Evolutionary conservation across 1,140 invertebrate species (phyloP).

Genomic region (Drosophila parvula): DNA sequence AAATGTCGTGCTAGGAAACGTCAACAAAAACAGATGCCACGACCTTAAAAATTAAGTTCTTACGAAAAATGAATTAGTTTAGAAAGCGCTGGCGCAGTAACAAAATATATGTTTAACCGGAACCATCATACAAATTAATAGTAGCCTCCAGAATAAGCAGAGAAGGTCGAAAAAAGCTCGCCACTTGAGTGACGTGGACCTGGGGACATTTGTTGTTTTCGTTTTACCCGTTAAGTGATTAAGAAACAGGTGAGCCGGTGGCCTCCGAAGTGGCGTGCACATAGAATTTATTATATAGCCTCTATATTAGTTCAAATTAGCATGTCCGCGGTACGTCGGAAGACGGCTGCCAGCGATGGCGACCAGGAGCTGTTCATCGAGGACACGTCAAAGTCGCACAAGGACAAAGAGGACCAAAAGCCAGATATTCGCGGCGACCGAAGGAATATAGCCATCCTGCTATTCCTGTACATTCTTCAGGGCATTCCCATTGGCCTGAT

Average conservation of each 20-base stretch:
- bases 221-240: conserved; percentile 34
- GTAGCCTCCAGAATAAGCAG: background rate
- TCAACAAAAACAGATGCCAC: conserved; percentile 54
- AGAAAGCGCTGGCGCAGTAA: background rate
- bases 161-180: conserved; percentile 1
- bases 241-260: conserved; percentile 35
- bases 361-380: conserved; percentile 26
- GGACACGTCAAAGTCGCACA: conserved; percentile 8
- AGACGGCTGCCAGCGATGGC: conserved; percentile 16
- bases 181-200: conserved; percentile 41
- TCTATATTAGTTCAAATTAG: background rate
- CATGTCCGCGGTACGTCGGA: conserved; percentile 39
- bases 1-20: conserved; percentile 26
- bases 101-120: too few species aligned
- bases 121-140: background rate
- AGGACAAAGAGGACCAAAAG: conserved; percentile 43
- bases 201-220: conserved; percentile 36
- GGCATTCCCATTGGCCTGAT: conserved; percentile 97
- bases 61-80: conserved; percentile 4
- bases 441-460: conserved; percentile 92
- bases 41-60: conserved; percentile 16
- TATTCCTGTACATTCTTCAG: conserved; percentile 97
- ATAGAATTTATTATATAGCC: background rate
- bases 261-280: background rate
- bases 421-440: conserved; percentile 89